Percentiles rank a stretch among this genome's conserved stretches.
Evolutionary conservation across 2,797 vertebrate species (phyloP).

Genomic region (Chrysocyon brachyurus): DNA sequence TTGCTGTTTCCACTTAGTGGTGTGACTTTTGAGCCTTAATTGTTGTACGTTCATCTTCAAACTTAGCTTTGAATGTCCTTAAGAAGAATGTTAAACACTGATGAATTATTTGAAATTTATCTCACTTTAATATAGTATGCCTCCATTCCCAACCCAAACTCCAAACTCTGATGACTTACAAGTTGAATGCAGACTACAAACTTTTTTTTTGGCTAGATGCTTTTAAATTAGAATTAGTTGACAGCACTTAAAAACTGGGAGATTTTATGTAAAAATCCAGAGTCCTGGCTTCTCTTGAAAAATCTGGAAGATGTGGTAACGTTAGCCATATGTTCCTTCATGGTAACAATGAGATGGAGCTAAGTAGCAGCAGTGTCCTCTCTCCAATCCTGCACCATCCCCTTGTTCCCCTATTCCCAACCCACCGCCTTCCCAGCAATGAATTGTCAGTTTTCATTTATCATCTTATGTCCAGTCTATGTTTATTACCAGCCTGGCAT

Average conservation of each 20-base stretch:
- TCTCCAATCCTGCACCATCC: neutral
- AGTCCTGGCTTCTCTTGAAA: neutral
- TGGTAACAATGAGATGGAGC: neutral
- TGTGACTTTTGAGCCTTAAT: constrained; percentile 16
- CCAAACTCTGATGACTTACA: constrained; percentile 43
- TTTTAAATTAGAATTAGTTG: constrained; percentile 52
- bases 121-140: constrained; percentile 31
- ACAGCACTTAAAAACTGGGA: constrained; percentile 37
- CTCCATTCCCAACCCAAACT: constrained; percentile 22
- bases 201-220: neutral
- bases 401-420: neutral
- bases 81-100: constrained; percentile 19
- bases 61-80: neutral
- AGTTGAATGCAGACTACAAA: neutral
- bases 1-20: neutral
- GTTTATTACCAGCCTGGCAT: constrained; percentile 8
- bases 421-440: neutral
- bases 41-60: constrained; percentile 33
- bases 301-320: neutral
- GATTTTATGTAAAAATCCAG: constrained; percentile 33
- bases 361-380: neutral
- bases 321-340: neutral
- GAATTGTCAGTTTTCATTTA: neutral
- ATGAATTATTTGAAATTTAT: constrained; percentile 46
- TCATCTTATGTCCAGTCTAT: neutral